Conservation (phyloP, 2,888 invertebrate genomes). For the Orchesellides sinensis region DNA sequence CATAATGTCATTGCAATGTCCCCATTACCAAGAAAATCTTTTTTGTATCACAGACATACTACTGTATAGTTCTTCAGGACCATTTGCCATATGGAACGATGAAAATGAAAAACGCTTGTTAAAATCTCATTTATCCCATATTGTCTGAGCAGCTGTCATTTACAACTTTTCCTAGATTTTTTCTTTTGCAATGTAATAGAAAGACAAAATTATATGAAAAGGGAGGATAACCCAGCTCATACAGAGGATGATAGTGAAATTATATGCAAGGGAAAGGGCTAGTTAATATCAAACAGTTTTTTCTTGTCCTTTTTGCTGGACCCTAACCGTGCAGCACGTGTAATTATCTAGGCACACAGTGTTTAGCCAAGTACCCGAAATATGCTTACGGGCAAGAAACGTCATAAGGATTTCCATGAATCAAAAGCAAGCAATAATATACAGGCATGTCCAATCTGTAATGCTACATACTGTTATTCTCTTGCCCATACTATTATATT, state of each 20-base stretch:
- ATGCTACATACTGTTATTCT: slow-evolving; percentile 27
- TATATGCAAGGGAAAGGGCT: slow-evolving; percentile 18
- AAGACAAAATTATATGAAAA: slow-evolving; percentile 29
- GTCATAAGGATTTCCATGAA: neutral
- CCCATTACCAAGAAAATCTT: slow-evolving; percentile 34
- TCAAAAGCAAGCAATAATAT: neutral
- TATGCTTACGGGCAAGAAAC: neutral
- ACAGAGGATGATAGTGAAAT: no score
- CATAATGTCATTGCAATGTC: slow-evolving; percentile 37
- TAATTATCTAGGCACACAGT: slow-evolving; percentile 29
- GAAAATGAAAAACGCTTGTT: slow-evolving; percentile 61
- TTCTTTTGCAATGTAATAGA: slow-evolving; percentile 56
- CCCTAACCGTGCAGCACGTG: slow-evolving; percentile 44
- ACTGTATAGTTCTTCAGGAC: no score
- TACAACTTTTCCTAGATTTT: slow-evolving; percentile 61
- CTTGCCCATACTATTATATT: slow-evolving; percentile 2
- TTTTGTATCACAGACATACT: no score
- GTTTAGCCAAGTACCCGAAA: neutral
- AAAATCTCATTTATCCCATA: slow-evolving; percentile 64
- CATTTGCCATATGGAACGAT: slow-evolving; percentile 56
- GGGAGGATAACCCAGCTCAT: no score
- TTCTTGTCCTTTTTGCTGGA: slow-evolving; percentile 10
- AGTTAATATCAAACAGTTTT: no score
- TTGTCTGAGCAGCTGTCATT: slow-evolving; percentile 65
- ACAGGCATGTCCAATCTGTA: neutral